Percentiles rank a stretch among this genome's conserved stretches.
These are phyloP conservation scores for Ophion ellenae DNA, from an alignment of 2,888 invertebrate species.

Conservation along the genomic window DNA sequence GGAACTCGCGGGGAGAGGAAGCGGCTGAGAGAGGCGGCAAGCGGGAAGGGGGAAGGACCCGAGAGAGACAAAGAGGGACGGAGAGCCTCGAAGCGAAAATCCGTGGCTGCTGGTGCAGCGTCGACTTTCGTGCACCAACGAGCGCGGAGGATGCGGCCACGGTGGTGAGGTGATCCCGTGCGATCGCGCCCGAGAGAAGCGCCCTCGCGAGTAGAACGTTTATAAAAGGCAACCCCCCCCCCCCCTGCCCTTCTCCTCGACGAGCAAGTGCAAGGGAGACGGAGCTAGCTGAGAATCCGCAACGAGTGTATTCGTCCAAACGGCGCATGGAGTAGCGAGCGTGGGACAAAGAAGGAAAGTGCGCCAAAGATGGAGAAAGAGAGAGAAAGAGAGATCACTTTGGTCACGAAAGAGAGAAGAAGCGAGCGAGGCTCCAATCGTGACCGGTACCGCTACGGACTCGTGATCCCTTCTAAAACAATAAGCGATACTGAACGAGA, in stretches of 20 bases:
- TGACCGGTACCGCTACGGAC: slow-evolving; percentile 70
- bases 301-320: slow-evolving; percentile 40
- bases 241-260: background rate
- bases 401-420: slow-evolving; percentile 66
- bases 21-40: slow-evolving; percentile 27
- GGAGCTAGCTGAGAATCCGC: slow-evolving; percentile 41
- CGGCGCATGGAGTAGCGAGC: background rate
- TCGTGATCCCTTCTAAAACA: slow-evolving; percentile 74
- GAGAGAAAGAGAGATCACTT: slow-evolving; percentile 44
- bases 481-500: slow-evolving; percentile 69
- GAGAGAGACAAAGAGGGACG: slow-evolving; percentile 36
- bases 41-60: slow-evolving; percentile 37
- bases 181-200: slow-evolving; percentile 39
- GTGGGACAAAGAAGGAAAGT: slow-evolving; percentile 2
- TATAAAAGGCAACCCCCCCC: slow-evolving; percentile 58
- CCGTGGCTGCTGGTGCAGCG: slow-evolving; percentile 41
- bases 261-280: background rate
- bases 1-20: slow-evolving; percentile 48
- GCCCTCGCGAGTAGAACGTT: slow-evolving; percentile 62
- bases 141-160: slow-evolving; percentile 53
- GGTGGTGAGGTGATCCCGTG: slow-evolving; percentile 62
- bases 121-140: slow-evolving; percentile 45
- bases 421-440: slow-evolving; percentile 66
- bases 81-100: slow-evolving; percentile 46
- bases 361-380: slow-evolving; percentile 1